Evolutionary conservation across 2,113 vertebrate species (phyloP), one percentile per base, ranked within the genome.

Genomic region (Asarcornis scutulata): DNA sequence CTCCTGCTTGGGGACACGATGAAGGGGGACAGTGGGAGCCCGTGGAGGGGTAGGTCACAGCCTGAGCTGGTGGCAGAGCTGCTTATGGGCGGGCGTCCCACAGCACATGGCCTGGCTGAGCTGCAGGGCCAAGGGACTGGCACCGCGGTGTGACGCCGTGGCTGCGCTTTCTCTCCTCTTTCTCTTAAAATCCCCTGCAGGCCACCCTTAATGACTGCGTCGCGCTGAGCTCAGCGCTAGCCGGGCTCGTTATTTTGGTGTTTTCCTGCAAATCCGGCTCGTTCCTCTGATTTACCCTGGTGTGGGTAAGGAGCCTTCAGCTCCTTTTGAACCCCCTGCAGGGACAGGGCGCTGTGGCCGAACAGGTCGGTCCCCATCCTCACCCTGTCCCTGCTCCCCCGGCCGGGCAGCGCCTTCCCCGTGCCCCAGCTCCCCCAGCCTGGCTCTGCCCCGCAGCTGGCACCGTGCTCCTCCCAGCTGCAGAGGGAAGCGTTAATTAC

Each of bases 401-500:
- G 7, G 38, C 36, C 62, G 4, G 22, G 23, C 60, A 62, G 34
- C 36, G 9, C 23, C 23, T 26, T 40, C 6, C 0, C 25, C 23
- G 9, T 16, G 12, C 89, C 68, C 72, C 64, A 0, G 0, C 66
- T 86, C 25, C 26, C 5, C 26, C 26, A 8, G 40, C 38, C 29
- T 42, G 55, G 29, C 71, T 53, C 3, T 0, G 74, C 62, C 38
- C 53, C 7, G 4, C 66, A 62, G 20, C 79, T 18, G 1, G 48
- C 34, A 63, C 36, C 3, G 6, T 13, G 60, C 76, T 91, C 81
- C 81, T 91, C 94, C 85, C 0, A 1, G 17, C 72, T 78, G 67
- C n/a, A 38, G 50, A 14, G 32, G 72, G 50, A 86, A 94, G 55
- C 76, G 4, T 66, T 95, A 83, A 96, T 96, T 94, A 95, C 59